Base-by-base conservation (phyloP, 2,113 vertebrate genomes). In the Fregetta grallaria region DNA sequence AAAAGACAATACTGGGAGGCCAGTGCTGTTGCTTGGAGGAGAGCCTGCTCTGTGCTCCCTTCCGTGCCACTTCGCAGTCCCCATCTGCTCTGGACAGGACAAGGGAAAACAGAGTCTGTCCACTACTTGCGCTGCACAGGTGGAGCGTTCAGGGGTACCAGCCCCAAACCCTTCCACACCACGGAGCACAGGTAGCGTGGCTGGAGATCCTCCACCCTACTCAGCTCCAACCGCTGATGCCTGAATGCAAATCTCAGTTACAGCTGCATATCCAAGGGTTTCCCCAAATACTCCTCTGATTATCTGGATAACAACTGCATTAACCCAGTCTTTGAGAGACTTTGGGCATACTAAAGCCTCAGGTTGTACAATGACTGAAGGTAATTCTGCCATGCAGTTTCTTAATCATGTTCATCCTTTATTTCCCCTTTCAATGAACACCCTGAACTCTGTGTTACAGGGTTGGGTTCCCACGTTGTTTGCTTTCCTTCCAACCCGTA, bases 181-280 rank as follows among this genome's bases (percentile, higher is more conserved):
- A 58, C 0, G 0, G 6, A 61, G 38, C 27, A 78, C 22, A 47
- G 40, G 52, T 67, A 80, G 17, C 3, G 1, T 30, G 38, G 21
- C 16, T 56, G 52, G 50, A 66, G n/a, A 61, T 36, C 14, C 5
- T 73, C 45, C 36, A 27, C 52, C 40, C 44, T 47, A 17, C 72
- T 91, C 44, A 71, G 19, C 47, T 62, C 71, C 55, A 44, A 1
- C 14, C 2, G 1, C 59, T 16, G 26, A 32, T 11, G 36, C 4
- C 27, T 1, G 2, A 90, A 67, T 4, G 22, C 23, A 29, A 42
- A 83, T 34, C 38, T 77, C 82, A 32, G 32, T 36, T 49, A 53
- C 40, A 76, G 63, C 53, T 45, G n/a, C 3, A 5, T 13, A 23
- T 29, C 13, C 20, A 59, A 84, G 12, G 12, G 9, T 49, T 71